These are phyloP conservation scores for Calycopis cecrops DNA, from an alignment of 1,140 invertebrate species.

Conservation along the genomic window DNA sequence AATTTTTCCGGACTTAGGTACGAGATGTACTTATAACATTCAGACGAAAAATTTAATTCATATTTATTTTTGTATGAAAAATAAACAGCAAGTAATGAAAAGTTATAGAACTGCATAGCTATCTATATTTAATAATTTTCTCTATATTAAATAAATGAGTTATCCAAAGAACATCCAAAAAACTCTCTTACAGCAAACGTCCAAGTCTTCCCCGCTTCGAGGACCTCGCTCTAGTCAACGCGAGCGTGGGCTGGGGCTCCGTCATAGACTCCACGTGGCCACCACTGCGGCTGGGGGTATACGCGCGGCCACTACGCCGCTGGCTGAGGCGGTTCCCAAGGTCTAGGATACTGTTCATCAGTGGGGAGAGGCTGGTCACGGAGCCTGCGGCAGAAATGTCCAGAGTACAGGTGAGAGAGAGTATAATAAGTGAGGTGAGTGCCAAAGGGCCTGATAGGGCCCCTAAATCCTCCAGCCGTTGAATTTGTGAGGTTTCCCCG, in stretches of 20 bases:
- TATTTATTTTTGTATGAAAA: no score
- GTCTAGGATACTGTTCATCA: constrained; percentile 91
- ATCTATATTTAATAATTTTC: no score
- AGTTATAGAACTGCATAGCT: no score
- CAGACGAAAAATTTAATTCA: no score
- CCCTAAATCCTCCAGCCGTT: no score
- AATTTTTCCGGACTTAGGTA: no score
- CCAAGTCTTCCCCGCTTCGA: constrained; percentile 67
- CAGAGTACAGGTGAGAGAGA: constrained; percentile 80
- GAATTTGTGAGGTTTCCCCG: constrained; percentile 91
- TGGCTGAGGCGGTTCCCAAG: constrained; percentile 92
- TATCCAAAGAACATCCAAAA: not conserved
- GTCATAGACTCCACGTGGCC: constrained; percentile 91
- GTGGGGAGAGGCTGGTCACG: constrained; percentile 89
- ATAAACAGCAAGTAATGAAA: no score
- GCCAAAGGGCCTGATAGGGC: no score
- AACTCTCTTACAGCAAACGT: constrained; percentile 78
- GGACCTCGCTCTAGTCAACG: no score
- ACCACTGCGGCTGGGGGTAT: constrained; percentile 90
- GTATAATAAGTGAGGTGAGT: no score
- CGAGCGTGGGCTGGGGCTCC: constrained; percentile 19
- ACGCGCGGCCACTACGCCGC: constrained; percentile 84
- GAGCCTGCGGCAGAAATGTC: constrained; percentile 92
- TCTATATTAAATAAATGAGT: no score
- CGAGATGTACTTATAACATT: no score